phyloP scores from a whole-genome alignment of 2,888 invertebrate species.

The Portevinia maculata region DNA sequence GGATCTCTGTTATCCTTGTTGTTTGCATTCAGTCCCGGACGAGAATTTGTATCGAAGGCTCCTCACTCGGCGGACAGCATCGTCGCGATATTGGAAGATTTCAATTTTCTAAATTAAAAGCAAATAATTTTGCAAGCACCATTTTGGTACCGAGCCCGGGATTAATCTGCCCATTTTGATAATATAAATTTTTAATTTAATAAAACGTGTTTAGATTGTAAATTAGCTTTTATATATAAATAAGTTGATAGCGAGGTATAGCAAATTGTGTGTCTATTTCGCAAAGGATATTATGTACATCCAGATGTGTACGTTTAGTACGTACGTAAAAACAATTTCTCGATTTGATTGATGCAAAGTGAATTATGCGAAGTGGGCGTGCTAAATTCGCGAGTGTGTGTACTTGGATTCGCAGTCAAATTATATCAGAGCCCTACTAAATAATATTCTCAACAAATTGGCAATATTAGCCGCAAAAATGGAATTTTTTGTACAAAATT shows the following conservation, averaged over 20 bases:
- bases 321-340: conserved; percentile 48
- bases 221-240: not conserved
- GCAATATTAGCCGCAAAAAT: no score
- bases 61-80: conserved; percentile 58
- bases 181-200: conserved; percentile 48
- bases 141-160: conserved; percentile 18
- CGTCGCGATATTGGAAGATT: conserved; percentile 58
- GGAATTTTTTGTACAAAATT: no score
- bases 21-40: conserved; percentile 80
- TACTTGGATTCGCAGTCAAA: conserved; percentile 21
- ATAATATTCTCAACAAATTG: not conserved
- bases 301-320: conserved; percentile 25
- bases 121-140: conserved; percentile 35
- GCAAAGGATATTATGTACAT: conserved; percentile 21
- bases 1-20: conserved; percentile 72
- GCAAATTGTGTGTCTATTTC: conserved; percentile 38
- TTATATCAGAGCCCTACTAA: conserved; percentile 35
- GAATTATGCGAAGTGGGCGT: conserved; percentile 73
- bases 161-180: conserved; percentile 35
- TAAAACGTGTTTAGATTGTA: conserved; percentile 9
- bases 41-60: conserved; percentile 80
- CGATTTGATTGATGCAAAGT: conserved; percentile 69
- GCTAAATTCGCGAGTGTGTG: conserved; percentile 53
- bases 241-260: not conserved
- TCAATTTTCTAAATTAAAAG: conserved; percentile 34